Conservation (phyloP, 37 sponge, comb jelly and placozoan species). For the Bolinopsis microptera region DNA sequence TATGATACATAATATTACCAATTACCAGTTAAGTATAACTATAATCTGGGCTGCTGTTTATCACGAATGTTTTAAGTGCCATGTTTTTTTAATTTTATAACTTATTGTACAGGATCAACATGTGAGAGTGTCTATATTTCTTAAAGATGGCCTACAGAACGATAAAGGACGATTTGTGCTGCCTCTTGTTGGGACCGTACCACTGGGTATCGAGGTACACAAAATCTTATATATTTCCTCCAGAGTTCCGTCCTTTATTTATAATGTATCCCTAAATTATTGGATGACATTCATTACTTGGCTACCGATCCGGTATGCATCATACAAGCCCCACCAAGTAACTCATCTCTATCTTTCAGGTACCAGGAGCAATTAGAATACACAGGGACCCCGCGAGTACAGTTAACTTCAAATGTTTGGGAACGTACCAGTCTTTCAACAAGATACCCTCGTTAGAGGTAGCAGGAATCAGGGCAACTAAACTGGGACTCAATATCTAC, state of each 20-base stretch:
- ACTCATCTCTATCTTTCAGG: too few relatives aligned
- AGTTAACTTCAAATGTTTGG: not conserved
- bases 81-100: not conserved
- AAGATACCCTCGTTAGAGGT: slow-evolving; percentile 30
- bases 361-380: slow-evolving; percentile 21
- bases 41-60: too few relatives aligned
- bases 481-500: slow-evolving; percentile 27
- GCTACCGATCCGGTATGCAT: too few relatives aligned
- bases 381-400: not conserved
- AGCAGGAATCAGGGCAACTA: slow-evolving; percentile 17
- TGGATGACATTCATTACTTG: too few relatives aligned
- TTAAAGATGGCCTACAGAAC: slow-evolving; percentile 76
- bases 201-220: slow-evolving; percentile 64
- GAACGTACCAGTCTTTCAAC: slow-evolving; percentile 18
- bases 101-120: slow-evolving; percentile 30
- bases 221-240: too few relatives aligned
- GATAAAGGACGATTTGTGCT: slow-evolving; percentile 79
- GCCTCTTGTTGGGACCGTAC: slow-evolving; percentile 74
- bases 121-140: slow-evolving; percentile 77
- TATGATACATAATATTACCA: too few relatives aligned
- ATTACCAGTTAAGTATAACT: too few relatives aligned
- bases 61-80: too few relatives aligned
- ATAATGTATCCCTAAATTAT: too few relatives aligned
- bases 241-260: too few relatives aligned
- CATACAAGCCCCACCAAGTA: too few relatives aligned